A percentile compares a stretch with the other conserved stretches of the same genome.
These are phyloP conservation scores for Rhyacophila evoluta DNA, from an alignment of 2,888 invertebrate genomes.

Conservation along the genomic window DNA sequence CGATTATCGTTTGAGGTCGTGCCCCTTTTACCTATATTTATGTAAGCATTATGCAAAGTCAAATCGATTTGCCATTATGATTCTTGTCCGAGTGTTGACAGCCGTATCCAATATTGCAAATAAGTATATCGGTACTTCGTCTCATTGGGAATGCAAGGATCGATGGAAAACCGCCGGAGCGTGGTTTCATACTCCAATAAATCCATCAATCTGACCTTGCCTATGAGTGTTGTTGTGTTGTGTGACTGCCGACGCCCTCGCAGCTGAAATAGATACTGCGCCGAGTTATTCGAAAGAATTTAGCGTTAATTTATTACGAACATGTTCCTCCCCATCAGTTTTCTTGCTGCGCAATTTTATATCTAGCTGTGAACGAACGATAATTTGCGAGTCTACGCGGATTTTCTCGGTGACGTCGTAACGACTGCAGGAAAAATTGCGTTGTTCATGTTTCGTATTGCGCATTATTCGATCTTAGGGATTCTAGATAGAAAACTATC, in stretches of 20 bases:
- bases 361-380: neutral
- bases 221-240: conserved; percentile 44
- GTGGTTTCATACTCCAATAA: conserved; percentile 54
- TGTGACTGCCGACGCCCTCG: conserved; percentile 19
- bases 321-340: neutral
- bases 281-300: neutral
- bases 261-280: conserved; percentile 37
- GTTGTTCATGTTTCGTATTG: too few species aligned
- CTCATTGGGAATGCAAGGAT: conserved; percentile 37
- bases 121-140: neutral
- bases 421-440: too few species aligned
- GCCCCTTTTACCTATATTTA: neutral
- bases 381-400: too few species aligned
- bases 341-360: neutral
- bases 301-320: neutral
- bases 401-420: too few species aligned
- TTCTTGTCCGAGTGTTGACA: neutral
- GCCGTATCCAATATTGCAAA: conserved; percentile 4
- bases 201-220: conserved; percentile 48
- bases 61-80: neutral
- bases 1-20: neutral
- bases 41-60: neutral
- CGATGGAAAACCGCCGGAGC: conserved; percentile 37
- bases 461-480: too few species aligned
- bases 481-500: too few species aligned